These are phyloP conservation scores for Penaeus chinensis DNA, from an alignment of 1,140 invertebrate species.

Conservation along the genomic window DNA sequence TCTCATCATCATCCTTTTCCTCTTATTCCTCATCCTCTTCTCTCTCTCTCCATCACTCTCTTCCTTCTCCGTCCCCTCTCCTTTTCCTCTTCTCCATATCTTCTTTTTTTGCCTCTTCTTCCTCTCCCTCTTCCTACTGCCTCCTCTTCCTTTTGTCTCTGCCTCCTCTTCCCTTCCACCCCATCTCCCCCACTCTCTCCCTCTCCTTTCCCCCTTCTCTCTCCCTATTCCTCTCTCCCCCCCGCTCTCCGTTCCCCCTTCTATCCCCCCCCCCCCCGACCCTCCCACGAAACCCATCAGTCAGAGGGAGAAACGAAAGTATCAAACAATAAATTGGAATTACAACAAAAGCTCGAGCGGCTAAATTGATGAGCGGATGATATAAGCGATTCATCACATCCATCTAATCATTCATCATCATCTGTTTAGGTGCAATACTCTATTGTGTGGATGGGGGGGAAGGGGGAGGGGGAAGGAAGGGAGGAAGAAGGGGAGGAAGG, in stretches of 20 bases:
- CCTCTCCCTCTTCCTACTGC: background rate
- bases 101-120: background rate
- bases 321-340: too few species aligned
- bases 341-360: background rate
- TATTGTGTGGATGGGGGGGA: background rate
- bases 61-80: background rate
- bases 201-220: background rate
- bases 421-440: conserved; percentile 20
- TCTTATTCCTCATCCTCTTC: background rate
- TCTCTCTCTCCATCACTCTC: background rate
- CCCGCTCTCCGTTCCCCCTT: background rate
- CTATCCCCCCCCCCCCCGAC: background rate
- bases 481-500: background rate
- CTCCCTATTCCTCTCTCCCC: background rate
- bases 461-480: background rate
- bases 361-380: conserved; percentile 13
- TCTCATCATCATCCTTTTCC: too few species aligned
- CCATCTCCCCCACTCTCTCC: background rate
- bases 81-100: background rate
- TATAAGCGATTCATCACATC: conserved; percentile 13
- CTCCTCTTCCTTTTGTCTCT: background rate
- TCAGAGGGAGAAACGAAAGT: too few species aligned
- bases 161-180: background rate
- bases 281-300: too few species aligned
- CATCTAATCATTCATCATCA: conserved; percentile 12